Base-by-base conservation (phyloP, 1,140 invertebrate genomes). In the Bombus vancouverensis region DNA sequence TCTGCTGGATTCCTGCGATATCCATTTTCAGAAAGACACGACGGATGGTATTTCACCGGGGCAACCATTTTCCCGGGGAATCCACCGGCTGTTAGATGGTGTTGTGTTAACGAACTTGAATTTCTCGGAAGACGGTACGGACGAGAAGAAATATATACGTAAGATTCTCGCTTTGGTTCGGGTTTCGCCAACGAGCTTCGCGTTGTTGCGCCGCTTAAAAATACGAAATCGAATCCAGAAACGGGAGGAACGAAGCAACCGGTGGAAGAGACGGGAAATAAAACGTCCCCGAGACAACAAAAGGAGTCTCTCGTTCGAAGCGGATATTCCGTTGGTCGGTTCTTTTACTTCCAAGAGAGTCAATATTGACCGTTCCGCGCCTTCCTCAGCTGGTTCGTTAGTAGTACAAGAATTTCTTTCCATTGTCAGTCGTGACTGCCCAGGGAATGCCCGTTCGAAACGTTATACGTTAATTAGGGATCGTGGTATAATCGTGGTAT, bases 321-420 rank as follows among this genome's bases (percentile, higher is more conserved):
- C 91, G 91, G 87, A 89, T 92, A 92, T 91, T 79, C 79, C 81
- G 53, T 28, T n/a, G 53, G 32, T 18, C 37, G 73, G 74, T 76
- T 59, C 84, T 87, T 88, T 83, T 83, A 84, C 74, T 74, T 73
- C 80, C 81, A 86, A 81, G 59, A 88, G 83, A 87, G 88, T 90
- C 93, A 93, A 93, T 91, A 91, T 93, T 93, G 92, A 93, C 89
- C 86, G 77, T 89, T 89, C 87, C 59, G 86, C 88, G 84, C 88
- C 86, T 88, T 81, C 86, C 73, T 86, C 75, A 32, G 42, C 34
- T 44, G 47, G 57, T 59, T 84, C 79, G 73, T 39, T 53, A 34
- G 28, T 15, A 42, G 32, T n/a, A 47, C 71, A 74, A 44, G 85
- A 39, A 53, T 37, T 66, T 59, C 66, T 77, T 65, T 66, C 72